phyloP scores from a whole-genome alignment of 2,113 vertebrate species.

The Salminus brasiliensis region DNA sequence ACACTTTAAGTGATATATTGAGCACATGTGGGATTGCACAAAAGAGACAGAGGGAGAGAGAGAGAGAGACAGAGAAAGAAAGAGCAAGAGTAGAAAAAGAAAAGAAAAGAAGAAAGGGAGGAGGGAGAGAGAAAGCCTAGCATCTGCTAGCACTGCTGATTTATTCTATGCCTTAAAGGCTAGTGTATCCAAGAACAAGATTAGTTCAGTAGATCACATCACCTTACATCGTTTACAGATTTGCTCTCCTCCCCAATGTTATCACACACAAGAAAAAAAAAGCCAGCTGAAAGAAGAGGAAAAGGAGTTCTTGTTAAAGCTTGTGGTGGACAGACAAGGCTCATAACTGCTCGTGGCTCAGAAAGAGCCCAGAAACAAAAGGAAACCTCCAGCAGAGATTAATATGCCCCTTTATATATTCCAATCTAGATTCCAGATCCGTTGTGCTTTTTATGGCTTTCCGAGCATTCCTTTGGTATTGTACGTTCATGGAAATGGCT shows the following conservation, averaged over 20 bases:
- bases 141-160: constrained; percentile 72
- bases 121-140: constrained; percentile 42
- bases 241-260: constrained; percentile 47
- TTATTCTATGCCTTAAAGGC: constrained; percentile 71
- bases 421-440: constrained; percentile 77
- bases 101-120: background rate
- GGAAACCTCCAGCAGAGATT: constrained; percentile 72
- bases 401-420: constrained; percentile 68
- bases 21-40: constrained; percentile 79
- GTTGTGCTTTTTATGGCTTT: constrained; percentile 61
- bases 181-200: constrained; percentile 76
- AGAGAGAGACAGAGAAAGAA: no score
- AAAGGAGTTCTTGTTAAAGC: constrained; percentile 52
- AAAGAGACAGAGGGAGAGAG: constrained; percentile 56
- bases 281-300: constrained; percentile 40
- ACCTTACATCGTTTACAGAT: constrained; percentile 68
- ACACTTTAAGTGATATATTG: constrained; percentile 91
- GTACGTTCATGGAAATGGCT: constrained; percentile 70
- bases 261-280: constrained; percentile 49
- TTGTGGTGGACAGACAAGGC: constrained; percentile 53
- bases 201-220: constrained; percentile 77
- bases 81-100: no score
- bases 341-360: constrained; percentile 44
- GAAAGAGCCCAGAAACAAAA: constrained; percentile 56
- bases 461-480: constrained; percentile 70